Evolutionary conservation across 2,113 vertebrate genomes (phyloP).

Genomic region (Neodontobutis hainanensis): DNA sequence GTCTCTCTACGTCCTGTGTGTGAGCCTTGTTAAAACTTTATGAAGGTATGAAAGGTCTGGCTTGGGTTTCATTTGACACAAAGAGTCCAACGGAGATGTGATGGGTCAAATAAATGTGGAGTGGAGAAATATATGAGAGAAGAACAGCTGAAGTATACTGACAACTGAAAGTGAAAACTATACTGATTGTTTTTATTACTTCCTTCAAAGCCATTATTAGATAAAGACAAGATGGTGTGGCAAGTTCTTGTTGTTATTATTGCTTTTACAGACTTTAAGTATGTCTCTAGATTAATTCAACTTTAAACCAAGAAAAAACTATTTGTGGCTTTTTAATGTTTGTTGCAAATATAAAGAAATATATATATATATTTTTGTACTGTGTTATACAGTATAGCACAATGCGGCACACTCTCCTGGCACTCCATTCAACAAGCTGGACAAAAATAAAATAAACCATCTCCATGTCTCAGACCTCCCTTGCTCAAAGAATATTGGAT

Average conservation of each 20-base stretch:
- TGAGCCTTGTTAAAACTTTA: slow-evolving; percentile 61
- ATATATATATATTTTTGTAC: no score
- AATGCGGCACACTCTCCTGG: no score
- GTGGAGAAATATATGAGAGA: slow-evolving; percentile 19
- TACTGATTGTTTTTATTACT: background rate
- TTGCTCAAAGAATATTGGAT: no score
- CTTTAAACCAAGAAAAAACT: background rate
- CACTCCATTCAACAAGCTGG: no score
- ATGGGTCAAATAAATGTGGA: slow-evolving; percentile 32
- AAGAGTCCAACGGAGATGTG: slow-evolving; percentile 38
- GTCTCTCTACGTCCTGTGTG: slow-evolving; percentile 30
- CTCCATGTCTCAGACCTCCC: no score
- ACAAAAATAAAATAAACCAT: no score
- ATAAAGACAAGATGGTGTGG: background rate
- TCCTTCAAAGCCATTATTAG: background rate
- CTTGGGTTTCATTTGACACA: slow-evolving; percentile 42
- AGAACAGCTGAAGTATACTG: background rate
- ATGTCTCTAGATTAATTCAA: background rate
- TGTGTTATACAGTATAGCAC: no score
- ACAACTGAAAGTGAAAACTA: background rate
- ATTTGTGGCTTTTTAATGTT: no score
- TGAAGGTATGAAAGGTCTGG: slow-evolving; percentile 44
- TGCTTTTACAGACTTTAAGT: no score
- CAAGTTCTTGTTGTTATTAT: background rate
- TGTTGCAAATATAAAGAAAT: no score